phyloP scores from a whole-genome alignment of 2,888 invertebrate genomes.

The Polietes domitor region DNA sequence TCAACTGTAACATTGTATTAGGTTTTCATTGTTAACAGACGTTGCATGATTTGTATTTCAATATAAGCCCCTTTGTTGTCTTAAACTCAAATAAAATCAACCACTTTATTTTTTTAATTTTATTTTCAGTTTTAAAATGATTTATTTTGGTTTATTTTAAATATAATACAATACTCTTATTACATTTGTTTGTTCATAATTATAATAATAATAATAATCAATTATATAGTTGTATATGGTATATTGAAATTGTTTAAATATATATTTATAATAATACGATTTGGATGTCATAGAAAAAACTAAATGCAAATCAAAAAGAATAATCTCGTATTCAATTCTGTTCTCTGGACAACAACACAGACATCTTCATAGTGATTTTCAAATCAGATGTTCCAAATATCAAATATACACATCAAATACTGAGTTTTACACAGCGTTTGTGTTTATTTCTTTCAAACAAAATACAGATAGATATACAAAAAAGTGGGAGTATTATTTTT shows the following conservation, averaged over 20 bases:
- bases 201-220: conserved; percentile 12
- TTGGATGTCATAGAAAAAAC: conserved; percentile 40
- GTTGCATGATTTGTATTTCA: no score
- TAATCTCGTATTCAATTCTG: neutral
- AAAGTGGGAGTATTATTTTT: conserved; percentile 7
- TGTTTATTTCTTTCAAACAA: neutral
- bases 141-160: conserved; percentile 27
- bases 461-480: conserved; percentile 19
- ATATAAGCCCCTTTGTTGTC: no score
- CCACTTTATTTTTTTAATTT: neutral
- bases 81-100: neutral
- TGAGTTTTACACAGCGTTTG: conserved; percentile 42
- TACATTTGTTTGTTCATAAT: conserved; percentile 19
- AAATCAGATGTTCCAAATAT: conserved; percentile 32
- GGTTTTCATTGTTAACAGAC: no score
- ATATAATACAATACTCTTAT: conserved; percentile 26
- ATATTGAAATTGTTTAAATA: conserved; percentile 28
- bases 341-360: conserved; percentile 26
- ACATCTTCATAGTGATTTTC: conserved; percentile 32
- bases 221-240: conserved; percentile 3
- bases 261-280: conserved; percentile 51
- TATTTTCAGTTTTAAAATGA: conserved; percentile 27
- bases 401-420: conserved; percentile 47
- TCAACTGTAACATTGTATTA: no score
- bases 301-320: conserved; percentile 47